A percentile compares a stretch with the other conserved stretches of the same genome.
phyloP scores from a whole-genome alignment of 1,140 invertebrate genomes.

The Goniozus legneri region DNA sequence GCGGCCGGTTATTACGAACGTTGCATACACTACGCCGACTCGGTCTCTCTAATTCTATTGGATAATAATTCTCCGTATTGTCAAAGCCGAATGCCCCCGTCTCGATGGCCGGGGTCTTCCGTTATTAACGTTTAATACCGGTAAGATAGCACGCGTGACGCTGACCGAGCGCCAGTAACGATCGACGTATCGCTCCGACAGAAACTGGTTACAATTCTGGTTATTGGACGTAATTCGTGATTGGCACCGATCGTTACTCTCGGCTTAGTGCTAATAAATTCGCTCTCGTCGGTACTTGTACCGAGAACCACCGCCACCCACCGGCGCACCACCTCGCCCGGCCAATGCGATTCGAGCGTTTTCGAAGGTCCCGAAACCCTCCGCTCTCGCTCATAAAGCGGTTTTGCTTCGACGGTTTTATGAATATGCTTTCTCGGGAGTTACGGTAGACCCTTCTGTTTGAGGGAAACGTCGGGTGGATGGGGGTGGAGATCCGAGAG shows the following conservation, averaged over 20 bases:
- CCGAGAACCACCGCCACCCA: neutral
- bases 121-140: constrained; percentile 37
- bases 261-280: constrained; percentile 50
- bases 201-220: constrained; percentile 42
- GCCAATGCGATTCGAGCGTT: too few relatives aligned
- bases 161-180: constrained; percentile 31
- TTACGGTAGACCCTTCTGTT: constrained; percentile 12
- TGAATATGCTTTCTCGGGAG: constrained; percentile 47
- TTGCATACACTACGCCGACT: constrained; percentile 25
- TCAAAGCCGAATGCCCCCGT: constrained; percentile 27
- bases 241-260: constrained; percentile 43
- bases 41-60: constrained; percentile 4
- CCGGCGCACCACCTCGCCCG: neutral
- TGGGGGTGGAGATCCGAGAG: constrained; percentile 28
- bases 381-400: constrained; percentile 34
- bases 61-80: constrained; percentile 43
- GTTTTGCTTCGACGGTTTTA: constrained; percentile 49
- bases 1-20: constrained; percentile 36
- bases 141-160: constrained; percentile 39
- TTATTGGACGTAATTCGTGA: constrained; percentile 50
- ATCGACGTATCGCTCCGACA: constrained; percentile 18
- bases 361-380: neutral
- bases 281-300: constrained; percentile 17
- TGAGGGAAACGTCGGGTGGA: constrained; percentile 23
- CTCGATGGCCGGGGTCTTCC: constrained; percentile 8